Evolutionary conservation across 1,140 invertebrate species (phyloP).

Genomic region (Drosophila lacertosa): DNA sequence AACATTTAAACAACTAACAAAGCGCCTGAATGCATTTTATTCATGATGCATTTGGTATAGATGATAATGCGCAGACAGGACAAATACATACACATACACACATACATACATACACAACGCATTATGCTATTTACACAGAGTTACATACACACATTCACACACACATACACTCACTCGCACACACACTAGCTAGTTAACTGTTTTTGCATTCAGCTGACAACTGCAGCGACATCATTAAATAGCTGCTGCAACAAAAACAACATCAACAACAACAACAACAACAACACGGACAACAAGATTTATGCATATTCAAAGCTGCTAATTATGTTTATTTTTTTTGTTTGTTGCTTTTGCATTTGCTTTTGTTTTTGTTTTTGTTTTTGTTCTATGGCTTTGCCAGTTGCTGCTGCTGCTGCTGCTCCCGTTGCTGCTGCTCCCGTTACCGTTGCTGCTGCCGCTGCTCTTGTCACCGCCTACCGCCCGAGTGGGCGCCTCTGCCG

Average conservation of each 20-base stretch:
- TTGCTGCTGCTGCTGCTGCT: conserved; percentile 32
- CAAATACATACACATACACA: conserved; percentile 23
- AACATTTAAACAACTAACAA: conserved; percentile 77
- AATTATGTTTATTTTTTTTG: conserved; percentile 59
- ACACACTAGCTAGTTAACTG: conserved; percentile 37
- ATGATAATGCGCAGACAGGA: conserved; percentile 47
- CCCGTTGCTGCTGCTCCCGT: conserved; percentile 7
- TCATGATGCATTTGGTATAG: conserved; percentile 46
- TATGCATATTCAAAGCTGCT: conserved; percentile 67
- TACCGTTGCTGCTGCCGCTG: conserved; percentile 1
- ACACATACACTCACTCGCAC: conserved; percentile 18
- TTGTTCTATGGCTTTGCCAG: conserved; percentile 21
- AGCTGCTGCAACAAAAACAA: conserved; percentile 50
- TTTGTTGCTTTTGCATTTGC: conserved; percentile 2
- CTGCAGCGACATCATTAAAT: conserved; percentile 71
- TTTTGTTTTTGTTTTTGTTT: conserved; percentile 20
- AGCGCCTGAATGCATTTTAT: conserved; percentile 56
- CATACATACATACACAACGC: conserved; percentile 18
- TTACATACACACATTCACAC: conserved; percentile 10
- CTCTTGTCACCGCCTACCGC: conserved; percentile 1
- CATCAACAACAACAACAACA: too few relatives aligned
- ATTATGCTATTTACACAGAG: conserved; percentile 46
- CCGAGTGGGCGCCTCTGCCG: neutral
- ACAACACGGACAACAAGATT: conserved; percentile 64
- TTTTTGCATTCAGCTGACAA: conserved; percentile 58